Percentiles rank a stretch among this genome's conserved stretches.
phyloP scores from a whole-genome alignment of 2,797 vertebrate genomes.

The Paedocypris micromegethes region DNA sequence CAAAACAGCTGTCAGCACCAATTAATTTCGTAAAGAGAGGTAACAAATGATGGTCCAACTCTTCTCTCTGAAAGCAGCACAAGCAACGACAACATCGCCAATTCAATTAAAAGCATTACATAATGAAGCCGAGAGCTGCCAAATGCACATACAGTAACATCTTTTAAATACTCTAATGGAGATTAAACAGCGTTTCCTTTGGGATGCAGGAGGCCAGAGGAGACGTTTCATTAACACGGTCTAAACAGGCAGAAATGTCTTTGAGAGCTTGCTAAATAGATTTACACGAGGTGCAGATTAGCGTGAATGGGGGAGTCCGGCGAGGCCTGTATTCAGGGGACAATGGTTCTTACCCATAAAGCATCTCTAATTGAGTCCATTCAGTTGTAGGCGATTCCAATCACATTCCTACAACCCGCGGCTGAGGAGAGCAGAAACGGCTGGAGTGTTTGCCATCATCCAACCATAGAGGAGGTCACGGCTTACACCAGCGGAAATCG shows the following conservation, averaged over 20 bases:
- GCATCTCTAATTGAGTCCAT: constrained; percentile 57
- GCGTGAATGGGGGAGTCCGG: constrained; percentile 39
- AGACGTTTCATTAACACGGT: constrained; percentile 15
- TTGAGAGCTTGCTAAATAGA: constrained; percentile 27
- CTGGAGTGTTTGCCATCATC: neutral
- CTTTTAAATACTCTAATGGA: constrained; percentile 12
- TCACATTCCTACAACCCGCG: constrained; percentile 26
- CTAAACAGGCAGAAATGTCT: constrained; percentile 25
- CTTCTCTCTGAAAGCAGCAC: no score
- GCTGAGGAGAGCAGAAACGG: constrained; percentile 2
- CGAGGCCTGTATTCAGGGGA: constrained; percentile 27
- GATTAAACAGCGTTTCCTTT: constrained; percentile 22
- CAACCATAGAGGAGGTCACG: neutral
- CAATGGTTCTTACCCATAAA: constrained; percentile 48
- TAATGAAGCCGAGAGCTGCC: neutral
- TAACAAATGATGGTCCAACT: no score
- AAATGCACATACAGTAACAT: neutral
- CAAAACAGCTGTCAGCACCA: no score
- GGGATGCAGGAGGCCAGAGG: neutral
- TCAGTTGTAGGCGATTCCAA: constrained; percentile 46
- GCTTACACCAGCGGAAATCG: constrained; percentile 22
- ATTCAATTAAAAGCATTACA: neutral
- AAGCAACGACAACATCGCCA: no score
- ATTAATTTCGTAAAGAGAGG: no score
- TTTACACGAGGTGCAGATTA: constrained; percentile 26